Conservation (phyloP, 2,797 vertebrate genomes). For the Muscicapa striata region DNA sequence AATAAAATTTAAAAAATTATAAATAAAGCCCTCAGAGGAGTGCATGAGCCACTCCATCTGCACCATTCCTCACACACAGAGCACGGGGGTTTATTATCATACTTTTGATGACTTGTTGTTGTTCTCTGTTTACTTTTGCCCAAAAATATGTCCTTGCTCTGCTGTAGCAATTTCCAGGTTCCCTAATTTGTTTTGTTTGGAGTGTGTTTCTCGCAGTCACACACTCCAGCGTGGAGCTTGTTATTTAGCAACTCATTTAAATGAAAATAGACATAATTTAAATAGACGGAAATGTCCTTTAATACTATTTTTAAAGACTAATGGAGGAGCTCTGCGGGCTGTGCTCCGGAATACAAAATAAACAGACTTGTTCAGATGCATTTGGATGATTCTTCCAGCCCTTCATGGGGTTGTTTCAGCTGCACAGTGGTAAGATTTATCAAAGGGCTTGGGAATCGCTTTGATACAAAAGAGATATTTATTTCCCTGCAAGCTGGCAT, state of each 20-base stretch:
- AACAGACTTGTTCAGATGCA: neutral
- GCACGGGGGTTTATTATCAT: neutral
- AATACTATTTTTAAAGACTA: conserved; percentile 50
- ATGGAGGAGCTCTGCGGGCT: neutral
- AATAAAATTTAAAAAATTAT: neutral
- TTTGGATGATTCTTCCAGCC: conserved; percentile 8
- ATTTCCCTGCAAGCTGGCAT: conserved; percentile 10
- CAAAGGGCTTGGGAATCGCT: conserved; percentile 3
- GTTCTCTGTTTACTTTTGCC: neutral
- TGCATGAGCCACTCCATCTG: neutral
- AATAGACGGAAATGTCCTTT: conserved; percentile 1
- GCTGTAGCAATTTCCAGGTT: neutral
- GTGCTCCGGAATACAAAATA: neutral
- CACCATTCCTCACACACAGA: neutral
- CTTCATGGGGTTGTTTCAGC: conserved; percentile 12
- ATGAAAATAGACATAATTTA: conserved; percentile 51
- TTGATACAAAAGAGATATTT: conserved; percentile 44
- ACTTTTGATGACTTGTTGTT: neutral
- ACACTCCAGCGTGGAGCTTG: neutral
- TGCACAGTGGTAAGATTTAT: conserved; percentile 21
- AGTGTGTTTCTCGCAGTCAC: neutral
- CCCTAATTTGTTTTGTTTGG: conserved; percentile 38
- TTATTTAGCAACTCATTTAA: conserved; percentile 52
- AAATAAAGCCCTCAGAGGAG: neutral
- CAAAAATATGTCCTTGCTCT: neutral